Evolutionary conservation across 1,140 invertebrate species (phyloP).

Genomic region (Psilanteris sp.): DNA sequence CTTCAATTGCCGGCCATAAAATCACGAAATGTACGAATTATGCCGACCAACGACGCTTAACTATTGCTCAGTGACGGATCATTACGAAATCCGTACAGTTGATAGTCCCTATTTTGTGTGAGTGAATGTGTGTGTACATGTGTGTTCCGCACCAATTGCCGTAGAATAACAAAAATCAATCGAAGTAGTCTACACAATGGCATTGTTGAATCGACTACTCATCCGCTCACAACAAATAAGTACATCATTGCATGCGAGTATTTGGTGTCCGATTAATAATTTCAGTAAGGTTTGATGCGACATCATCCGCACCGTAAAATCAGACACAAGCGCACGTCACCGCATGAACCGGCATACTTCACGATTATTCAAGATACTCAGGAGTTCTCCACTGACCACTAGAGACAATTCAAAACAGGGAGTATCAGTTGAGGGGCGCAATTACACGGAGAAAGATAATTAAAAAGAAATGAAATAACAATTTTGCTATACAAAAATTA

Average conservation of each 20-base stretch:
- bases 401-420: constrained; percentile 27
- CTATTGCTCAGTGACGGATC: constrained; percentile 17
- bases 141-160: constrained; percentile 26
- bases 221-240: constrained; percentile 22
- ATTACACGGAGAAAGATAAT: too few relatives aligned
- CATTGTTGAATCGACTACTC: constrained; percentile 23
- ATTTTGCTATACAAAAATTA: too few relatives aligned
- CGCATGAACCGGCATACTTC: constrained; percentile 39
- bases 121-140: neutral
- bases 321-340: constrained; percentile 30
- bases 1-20: constrained; percentile 14
- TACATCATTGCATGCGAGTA: constrained; percentile 29
- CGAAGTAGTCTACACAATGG: constrained; percentile 23
- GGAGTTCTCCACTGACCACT: constrained; percentile 36
- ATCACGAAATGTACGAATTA: constrained; percentile 23
- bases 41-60: constrained; percentile 13
- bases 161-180: constrained; percentile 36
- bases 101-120: neutral
- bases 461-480: too few relatives aligned
- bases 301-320: constrained; percentile 20
- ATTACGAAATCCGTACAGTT: constrained; percentile 31
- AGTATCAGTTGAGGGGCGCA: too few relatives aligned
- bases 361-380: constrained; percentile 28
- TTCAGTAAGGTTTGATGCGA: constrained; percentile 22
- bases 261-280: constrained; percentile 30